Evolutionary conservation across 2,888 invertebrate genomes (phyloP), one percentile per base, ranked within the genome.

Genomic region (Megaustenia siamemsis): DNA sequence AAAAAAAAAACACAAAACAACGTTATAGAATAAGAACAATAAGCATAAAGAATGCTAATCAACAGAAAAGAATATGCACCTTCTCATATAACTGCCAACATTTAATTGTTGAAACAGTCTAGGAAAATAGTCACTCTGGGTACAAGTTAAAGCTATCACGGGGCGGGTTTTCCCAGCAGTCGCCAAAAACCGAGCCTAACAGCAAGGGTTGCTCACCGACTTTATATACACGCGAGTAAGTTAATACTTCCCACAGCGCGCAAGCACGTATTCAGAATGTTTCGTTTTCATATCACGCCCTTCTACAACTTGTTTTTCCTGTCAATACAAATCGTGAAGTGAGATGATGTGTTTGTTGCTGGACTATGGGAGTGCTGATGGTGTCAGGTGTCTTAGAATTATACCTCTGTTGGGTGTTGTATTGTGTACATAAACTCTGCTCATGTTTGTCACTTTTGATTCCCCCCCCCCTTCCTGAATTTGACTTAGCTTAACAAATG

Each of bases 261-360:
- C 71, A 45, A 3, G 3, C 43, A 43, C 24, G 40, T 24, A 24
- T 38, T 40, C 69, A 24, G 38, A 40, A 40, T 69, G 45, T 71
- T 71, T 71, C 71, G 40, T 71, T 71, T 40, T 71, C 71, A 71
- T n/a, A n/a, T 71, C 43, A 71, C 71, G 71, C 45, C 71, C 43
- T 24, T 12, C 40, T 24, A 71, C 43, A 71, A n/a, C n/a, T 43
- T 71, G 71, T 71, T 71, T n/a, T 71, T 71, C 43, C 43, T 71
- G 71, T 71, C 71, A 71, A 71, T 43, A 45, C 43, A 71, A 40
- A 43, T 43, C 10, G 45, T n/a, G 71, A 71, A 40, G 45, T 28
- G n/a, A 45, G 71, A 43, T 12, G 71, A n/a, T 21, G 71, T 71
- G 71, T 71, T 71, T 71, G 71, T 43, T 71, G 43, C 10, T 28